Percentiles rank a stretch among this genome's conserved stretches.
Evolutionary conservation across 2,797 vertebrate genomes (phyloP).

Genomic region (Australoheros facetus): DNA sequence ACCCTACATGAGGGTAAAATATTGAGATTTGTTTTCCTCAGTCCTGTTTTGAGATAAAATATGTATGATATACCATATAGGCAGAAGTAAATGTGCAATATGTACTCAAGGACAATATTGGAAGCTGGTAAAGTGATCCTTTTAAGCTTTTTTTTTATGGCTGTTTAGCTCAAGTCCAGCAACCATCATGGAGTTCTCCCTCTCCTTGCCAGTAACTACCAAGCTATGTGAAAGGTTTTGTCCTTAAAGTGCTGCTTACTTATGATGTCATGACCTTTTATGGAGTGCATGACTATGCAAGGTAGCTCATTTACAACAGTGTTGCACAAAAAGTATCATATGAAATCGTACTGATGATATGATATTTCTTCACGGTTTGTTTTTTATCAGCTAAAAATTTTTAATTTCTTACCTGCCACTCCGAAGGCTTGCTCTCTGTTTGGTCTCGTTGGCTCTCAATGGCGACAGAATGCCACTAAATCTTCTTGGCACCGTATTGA

Average conservation of each 20-base stretch:
- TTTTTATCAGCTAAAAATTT: not conserved
- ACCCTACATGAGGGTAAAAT: not conserved
- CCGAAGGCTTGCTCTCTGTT: constrained; percentile 1
- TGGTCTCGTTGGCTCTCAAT: constrained; percentile 28
- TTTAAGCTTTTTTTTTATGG: not conserved
- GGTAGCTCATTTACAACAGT: not conserved
- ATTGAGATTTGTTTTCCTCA: not conserved
- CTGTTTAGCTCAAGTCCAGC: not conserved
- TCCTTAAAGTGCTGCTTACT: not conserved
- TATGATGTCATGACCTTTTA: not conserved
- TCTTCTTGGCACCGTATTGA: constrained; percentile 63
- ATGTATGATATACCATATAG: not conserved
- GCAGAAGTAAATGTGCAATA: not conserved
- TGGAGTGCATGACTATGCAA: not conserved
- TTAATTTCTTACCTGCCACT: not conserved
- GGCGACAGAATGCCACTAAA: constrained; percentile 51
- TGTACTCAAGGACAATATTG: not conserved
- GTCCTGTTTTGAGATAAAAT: not conserved
- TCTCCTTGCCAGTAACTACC: not conserved
- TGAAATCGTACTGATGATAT: not conserved
- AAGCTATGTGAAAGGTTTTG: not conserved
- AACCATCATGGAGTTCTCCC: not conserved
- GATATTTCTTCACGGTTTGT: not conserved
- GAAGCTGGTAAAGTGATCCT: not conserved
- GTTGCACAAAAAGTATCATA: not conserved